A percentile compares a stretch with the other conserved stretches of the same genome.
Conservation (phyloP, 2,113 vertebrate genomes). For the Apeltes quadracus region DNA sequence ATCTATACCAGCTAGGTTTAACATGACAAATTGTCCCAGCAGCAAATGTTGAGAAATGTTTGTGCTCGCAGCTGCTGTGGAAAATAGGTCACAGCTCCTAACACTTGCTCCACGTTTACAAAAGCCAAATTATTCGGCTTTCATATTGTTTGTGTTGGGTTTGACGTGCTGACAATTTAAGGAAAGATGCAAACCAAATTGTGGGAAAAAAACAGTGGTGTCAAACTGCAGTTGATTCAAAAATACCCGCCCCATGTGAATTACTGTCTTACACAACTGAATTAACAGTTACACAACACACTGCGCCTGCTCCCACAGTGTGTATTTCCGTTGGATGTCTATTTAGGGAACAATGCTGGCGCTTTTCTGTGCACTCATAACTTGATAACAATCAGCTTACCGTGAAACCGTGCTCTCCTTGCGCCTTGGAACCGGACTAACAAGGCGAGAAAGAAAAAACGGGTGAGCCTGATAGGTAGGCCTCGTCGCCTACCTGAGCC, state of each 20-base stretch:
- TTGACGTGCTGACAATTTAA: conserved; percentile 8
- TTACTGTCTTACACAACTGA: conserved; percentile 21
- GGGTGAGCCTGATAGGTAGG: conserved; percentile 23
- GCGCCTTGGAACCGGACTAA: conserved; percentile 51
- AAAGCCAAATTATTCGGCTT: conserved; percentile 4
- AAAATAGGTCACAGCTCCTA: conserved; percentile 14
- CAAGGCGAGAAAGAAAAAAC: conserved; percentile 52
- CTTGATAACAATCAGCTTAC: conserved; percentile 57
- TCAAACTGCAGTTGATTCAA: background rate
- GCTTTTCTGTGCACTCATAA: conserved; percentile 53
- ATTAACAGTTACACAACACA: conserved; percentile 18
- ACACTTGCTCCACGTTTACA: conserved; percentile 14
- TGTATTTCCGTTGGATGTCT: conserved; percentile 28
- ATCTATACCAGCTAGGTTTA: background rate
- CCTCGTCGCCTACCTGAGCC: conserved; percentile 28
- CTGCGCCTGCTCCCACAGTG: background rate
- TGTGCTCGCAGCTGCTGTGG: background rate
- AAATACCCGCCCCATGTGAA: conserved; percentile 8
- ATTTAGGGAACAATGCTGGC: conserved; percentile 45
- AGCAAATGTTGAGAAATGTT: background rate
- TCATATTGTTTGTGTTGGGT: background rate
- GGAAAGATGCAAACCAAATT: background rate
- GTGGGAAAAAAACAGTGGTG: background rate
- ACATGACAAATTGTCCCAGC: background rate
- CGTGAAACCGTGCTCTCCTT: conserved; percentile 55